Conservation (phyloP, 2,113 vertebrate species). For the Anguilla rostrata region DNA sequence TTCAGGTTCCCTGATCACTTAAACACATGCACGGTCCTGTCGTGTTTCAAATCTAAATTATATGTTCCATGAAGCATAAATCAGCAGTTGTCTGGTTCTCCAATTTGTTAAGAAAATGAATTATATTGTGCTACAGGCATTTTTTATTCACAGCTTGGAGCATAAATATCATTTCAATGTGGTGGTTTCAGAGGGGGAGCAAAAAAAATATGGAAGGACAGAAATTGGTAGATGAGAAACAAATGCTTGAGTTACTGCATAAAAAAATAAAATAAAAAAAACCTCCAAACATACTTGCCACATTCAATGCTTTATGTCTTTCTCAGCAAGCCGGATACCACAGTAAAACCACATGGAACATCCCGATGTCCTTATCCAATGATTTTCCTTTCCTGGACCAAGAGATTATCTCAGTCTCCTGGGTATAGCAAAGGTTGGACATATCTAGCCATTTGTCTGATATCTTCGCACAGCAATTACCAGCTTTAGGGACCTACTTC, state of each 20-base stretch:
- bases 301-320: slow-evolving; percentile 44
- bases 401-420: slow-evolving; percentile 18
- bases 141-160: neutral
- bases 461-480: slow-evolving; percentile 20
- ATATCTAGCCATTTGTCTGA: neutral
- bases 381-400: neutral
- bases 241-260: slow-evolving; percentile 71
- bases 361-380: neutral
- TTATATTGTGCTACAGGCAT: neutral
- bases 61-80: neutral
- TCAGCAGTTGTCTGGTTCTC: slow-evolving; percentile 11
- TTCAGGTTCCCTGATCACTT: neutral
- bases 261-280: slow-evolving; percentile 68
- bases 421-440: neutral
- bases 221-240: slow-evolving; percentile 54
- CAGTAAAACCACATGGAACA: slow-evolving; percentile 12
- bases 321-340: neutral
- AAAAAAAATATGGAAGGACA: slow-evolving; percentile 27
- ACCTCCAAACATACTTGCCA: slow-evolving; percentile 60
- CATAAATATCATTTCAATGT: neutral
- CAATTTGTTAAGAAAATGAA: neutral
- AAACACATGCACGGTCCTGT: neutral
- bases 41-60: neutral
- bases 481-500: slow-evolving; percentile 28
- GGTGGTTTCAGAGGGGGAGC: slow-evolving; percentile 1